Conservation (phyloP, 2,888 invertebrate genomes). For the Desoria tigrina region DNA sequence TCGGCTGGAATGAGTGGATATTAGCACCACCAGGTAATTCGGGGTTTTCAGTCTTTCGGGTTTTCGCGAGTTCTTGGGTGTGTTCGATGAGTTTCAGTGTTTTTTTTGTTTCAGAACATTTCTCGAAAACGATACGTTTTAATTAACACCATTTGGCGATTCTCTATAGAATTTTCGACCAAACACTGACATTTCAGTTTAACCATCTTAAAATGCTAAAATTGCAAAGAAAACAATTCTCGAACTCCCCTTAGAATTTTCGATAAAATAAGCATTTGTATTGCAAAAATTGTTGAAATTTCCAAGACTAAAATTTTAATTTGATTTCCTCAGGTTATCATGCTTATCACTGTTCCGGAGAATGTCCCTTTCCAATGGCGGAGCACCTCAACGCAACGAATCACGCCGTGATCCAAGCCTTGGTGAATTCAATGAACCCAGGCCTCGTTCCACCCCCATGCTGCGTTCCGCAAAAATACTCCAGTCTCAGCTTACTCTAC, state of each 20-base stretch:
- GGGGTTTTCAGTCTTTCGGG: background rate
- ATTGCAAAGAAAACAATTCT: too few relatives aligned
- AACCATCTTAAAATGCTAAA: too few relatives aligned
- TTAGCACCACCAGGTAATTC: constrained; percentile 79
- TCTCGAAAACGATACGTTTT: too few relatives aligned
- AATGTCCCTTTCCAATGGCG: constrained; percentile 89
- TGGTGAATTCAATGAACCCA: constrained; percentile 91
- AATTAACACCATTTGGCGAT: too few relatives aligned
- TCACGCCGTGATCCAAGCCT: constrained; percentile 96
- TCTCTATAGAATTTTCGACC: too few relatives aligned
- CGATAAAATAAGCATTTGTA: too few relatives aligned
- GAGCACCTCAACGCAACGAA: constrained; percentile 96
- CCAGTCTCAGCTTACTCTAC: constrained; percentile 94
- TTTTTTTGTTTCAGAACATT: too few relatives aligned
- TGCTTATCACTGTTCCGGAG: constrained; percentile 93
- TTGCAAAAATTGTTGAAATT: too few relatives aligned
- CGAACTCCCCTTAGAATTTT: too few relatives aligned
- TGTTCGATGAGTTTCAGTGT: too few relatives aligned
- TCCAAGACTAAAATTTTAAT: too few relatives aligned
- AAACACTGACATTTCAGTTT: too few relatives aligned
- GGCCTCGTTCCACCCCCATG: constrained; percentile 90
- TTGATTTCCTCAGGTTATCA: constrained; percentile 77
- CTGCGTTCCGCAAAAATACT: constrained; percentile 93
- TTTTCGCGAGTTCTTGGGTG: background rate
- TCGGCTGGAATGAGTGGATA: constrained; percentile 99